These are phyloP conservation scores for Volucella bombylans DNA, from an alignment of 2,888 invertebrate species.

Conservation along the genomic window DNA sequence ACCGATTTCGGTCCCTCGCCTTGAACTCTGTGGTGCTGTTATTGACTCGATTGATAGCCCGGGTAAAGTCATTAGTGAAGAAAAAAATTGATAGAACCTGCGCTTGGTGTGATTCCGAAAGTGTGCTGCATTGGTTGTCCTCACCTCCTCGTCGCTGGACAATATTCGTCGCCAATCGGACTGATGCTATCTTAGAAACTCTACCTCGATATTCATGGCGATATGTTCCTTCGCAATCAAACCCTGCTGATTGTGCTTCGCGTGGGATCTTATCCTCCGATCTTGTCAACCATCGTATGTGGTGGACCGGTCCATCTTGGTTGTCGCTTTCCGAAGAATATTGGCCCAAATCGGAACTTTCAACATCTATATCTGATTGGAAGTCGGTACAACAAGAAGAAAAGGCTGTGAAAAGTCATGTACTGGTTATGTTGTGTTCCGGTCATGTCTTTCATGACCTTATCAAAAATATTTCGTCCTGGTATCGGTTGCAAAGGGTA, in stretches of 20 bases:
- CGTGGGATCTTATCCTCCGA: slow-evolving; percentile 51
- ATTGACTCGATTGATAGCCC: too few relatives aligned
- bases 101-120: too few relatives aligned
- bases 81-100: too few relatives aligned
- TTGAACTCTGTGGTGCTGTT: too few relatives aligned
- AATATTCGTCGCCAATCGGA: slow-evolving; percentile 60
- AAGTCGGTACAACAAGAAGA: background rate
- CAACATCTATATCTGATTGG: background rate
- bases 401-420: background rate
- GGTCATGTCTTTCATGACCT: background rate
- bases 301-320: slow-evolving; percentile 71
- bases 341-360: slow-evolving; percentile 20
- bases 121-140: slow-evolving; percentile 76
- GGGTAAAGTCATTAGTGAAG: too few relatives aligned
- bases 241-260: too few relatives aligned
- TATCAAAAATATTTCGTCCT: slow-evolving; percentile 34
- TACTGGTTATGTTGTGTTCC: background rate
- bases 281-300: slow-evolving; percentile 43
- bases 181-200: slow-evolving; percentile 50
- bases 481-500: background rate
- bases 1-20: too few relatives aligned
- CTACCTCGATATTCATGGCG: too few relatives aligned
- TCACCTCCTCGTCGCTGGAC: slow-evolving; percentile 65
- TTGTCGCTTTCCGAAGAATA: slow-evolving; percentile 5
- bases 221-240: too few relatives aligned